A percentile compares a stretch with the other conserved stretches of the same genome.
Evolutionary conservation across 2,888 invertebrate genomes (phyloP).

Genomic region (Pardosa pseudoannulata): DNA sequence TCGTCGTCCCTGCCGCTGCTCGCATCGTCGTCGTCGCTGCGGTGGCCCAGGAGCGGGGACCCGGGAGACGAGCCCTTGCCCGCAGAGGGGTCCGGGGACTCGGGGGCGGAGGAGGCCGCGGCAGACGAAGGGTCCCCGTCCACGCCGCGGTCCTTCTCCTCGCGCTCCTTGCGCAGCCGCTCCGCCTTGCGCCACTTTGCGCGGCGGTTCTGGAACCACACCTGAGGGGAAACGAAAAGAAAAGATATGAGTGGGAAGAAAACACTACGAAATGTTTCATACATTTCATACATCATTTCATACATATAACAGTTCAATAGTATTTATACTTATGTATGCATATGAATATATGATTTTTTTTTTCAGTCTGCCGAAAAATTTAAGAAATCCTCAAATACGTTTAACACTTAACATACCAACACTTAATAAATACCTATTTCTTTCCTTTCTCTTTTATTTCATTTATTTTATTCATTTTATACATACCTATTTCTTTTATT

Average conservation of each 20-base stretch:
- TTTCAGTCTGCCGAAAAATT: too few species aligned
- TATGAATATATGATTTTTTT: too few species aligned
- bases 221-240: constrained; percentile 80
- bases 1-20: constrained; percentile 64
- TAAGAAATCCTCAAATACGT: too few species aligned
- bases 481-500: too few species aligned
- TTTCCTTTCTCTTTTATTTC: too few species aligned
- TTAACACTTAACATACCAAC: too few species aligned
- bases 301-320: too few species aligned
- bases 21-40: constrained; percentile 65
- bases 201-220: constrained; percentile 94
- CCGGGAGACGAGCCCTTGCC: constrained; percentile 16
- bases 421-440: too few species aligned
- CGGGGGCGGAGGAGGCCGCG: constrained; percentile 30
- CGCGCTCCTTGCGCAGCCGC: constrained; percentile 88
- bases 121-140: constrained; percentile 21
- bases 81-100: constrained; percentile 39
- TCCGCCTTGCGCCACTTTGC: constrained; percentile 96
- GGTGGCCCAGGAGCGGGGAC: constrained; percentile 46
- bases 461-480: too few species aligned
- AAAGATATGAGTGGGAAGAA: neutral
- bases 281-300: too few species aligned
- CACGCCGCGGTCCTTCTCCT: constrained; percentile 74
- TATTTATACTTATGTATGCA: too few species aligned
- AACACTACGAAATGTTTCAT: too few species aligned